Evolutionary conservation across 2,113 vertebrate genomes (phyloP).

Genomic region (Heterotis niloticus): DNA sequence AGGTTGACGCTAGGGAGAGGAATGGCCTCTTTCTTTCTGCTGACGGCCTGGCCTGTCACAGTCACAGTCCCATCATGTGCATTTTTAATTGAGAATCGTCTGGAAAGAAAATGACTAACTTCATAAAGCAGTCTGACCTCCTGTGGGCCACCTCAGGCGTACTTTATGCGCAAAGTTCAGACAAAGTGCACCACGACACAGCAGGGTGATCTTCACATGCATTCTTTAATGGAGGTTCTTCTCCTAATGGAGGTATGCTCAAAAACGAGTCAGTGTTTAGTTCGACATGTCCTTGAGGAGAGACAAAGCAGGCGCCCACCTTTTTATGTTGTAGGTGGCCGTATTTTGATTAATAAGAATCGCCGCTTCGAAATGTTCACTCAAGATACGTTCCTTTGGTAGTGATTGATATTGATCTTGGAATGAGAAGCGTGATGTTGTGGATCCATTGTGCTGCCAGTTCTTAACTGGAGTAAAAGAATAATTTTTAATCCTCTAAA

Average conservation of each 20-base stretch:
- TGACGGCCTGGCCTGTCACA: neutral
- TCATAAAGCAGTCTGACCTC: slow-evolving; percentile 10
- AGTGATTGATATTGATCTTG: slow-evolving; percentile 22
- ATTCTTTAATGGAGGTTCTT: too few species aligned
- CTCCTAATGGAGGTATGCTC: too few species aligned
- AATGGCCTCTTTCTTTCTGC: neutral
- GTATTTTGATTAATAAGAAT: neutral
- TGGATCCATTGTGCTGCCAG: neutral
- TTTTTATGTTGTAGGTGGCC: neutral
- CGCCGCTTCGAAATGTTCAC: neutral
- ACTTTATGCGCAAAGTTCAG: too few species aligned
- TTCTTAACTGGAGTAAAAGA: slow-evolving; percentile 9
- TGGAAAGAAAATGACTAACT: neutral
- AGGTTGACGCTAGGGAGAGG: neutral
- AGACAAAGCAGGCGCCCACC: too few species aligned
- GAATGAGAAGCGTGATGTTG: slow-evolving; percentile 19
- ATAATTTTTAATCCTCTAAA: slow-evolving; percentile 24
- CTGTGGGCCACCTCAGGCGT: neutral
- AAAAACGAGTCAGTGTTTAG: too few species aligned
- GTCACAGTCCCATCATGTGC: neutral
- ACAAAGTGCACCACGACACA: neutral
- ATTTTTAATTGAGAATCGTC: slow-evolving; percentile 4
- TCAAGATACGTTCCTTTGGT: neutral
- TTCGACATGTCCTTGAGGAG: too few species aligned
- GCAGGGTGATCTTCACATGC: neutral